Conservation (phyloP, 2,113 vertebrate genomes). For the Perccottus glenii region DNA sequence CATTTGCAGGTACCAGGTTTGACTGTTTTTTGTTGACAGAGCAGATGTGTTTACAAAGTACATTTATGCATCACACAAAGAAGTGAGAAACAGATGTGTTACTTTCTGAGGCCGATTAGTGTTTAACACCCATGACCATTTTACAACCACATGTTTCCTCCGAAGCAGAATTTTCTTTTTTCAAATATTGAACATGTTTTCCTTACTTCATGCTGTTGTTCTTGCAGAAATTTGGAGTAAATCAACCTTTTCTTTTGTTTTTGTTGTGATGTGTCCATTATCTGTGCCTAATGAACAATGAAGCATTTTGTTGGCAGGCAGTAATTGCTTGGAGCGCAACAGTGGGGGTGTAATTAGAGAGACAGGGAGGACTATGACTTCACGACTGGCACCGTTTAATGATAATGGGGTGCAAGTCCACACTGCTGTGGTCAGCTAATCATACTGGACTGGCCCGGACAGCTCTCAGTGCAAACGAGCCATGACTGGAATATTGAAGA, state of each 20-base stretch:
- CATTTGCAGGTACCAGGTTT: too few species aligned
- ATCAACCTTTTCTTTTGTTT: conserved; percentile 53
- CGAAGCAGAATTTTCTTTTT: not conserved
- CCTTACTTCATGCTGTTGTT: conserved; percentile 4
- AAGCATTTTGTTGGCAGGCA: conserved; percentile 63
- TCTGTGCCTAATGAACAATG: conserved; percentile 72
- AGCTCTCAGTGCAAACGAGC: conserved; percentile 60
- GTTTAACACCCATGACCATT: too few species aligned
- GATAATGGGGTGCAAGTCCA: conserved; percentile 73
- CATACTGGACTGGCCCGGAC: conserved; percentile 66
- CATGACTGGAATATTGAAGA: conserved; percentile 77
- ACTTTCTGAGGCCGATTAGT: too few species aligned
- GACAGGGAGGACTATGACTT: conserved; percentile 72
- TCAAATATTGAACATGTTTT: conserved; percentile 10
- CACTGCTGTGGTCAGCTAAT: conserved; percentile 77
- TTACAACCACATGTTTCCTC: too few species aligned
- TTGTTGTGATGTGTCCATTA: conserved; percentile 67
- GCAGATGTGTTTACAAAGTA: too few species aligned
- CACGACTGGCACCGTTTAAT: conserved; percentile 72
- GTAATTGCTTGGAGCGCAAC: conserved; percentile 73
- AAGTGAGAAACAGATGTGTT: too few species aligned
- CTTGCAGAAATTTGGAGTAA: conserved; percentile 33
- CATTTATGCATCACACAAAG: too few species aligned
- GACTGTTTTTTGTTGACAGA: too few species aligned
- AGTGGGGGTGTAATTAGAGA: conserved; percentile 74